phyloP scores from a whole-genome alignment of 2,113 vertebrate species.

The Aythya baeri region DNA sequence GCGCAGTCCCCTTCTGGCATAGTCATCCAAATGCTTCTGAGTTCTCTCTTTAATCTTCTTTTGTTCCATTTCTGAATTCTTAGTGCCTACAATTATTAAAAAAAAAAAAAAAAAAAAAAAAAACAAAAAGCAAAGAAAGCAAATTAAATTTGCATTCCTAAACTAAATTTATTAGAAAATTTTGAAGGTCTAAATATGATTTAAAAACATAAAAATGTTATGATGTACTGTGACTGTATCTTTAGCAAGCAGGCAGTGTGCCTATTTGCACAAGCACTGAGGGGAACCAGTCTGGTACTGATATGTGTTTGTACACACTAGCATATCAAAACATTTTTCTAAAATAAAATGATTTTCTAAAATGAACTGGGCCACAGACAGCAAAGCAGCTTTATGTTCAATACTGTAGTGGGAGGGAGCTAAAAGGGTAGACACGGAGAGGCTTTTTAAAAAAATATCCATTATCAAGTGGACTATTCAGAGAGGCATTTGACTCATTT shows the following conservation, averaged over 20 bases:
- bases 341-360: neutral
- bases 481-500: neutral
- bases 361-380: neutral
- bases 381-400: neutral
- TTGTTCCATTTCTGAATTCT: conserved; percentile 44
- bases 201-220: neutral
- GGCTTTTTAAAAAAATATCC: neutral
- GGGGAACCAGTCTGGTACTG: neutral
- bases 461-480: neutral
- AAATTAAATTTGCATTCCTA: neutral
- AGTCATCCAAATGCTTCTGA: conserved; percentile 88
- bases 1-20: conserved; percentile 89
- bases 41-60: conserved; percentile 79
- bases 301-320: neutral
- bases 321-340: neutral
- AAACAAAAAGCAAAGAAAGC: neutral
- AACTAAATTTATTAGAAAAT: neutral
- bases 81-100: conserved; percentile 32
- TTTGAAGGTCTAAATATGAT: neutral
- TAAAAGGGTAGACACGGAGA: neutral
- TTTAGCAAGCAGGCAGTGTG: rapidly evolving
- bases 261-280: neutral
- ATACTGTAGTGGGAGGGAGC: neutral
- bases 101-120: neutral
- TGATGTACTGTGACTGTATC: neutral